phyloP scores from a whole-genome alignment of 2,797 vertebrate genomes.

The Fundulus diaphanus region DNA sequence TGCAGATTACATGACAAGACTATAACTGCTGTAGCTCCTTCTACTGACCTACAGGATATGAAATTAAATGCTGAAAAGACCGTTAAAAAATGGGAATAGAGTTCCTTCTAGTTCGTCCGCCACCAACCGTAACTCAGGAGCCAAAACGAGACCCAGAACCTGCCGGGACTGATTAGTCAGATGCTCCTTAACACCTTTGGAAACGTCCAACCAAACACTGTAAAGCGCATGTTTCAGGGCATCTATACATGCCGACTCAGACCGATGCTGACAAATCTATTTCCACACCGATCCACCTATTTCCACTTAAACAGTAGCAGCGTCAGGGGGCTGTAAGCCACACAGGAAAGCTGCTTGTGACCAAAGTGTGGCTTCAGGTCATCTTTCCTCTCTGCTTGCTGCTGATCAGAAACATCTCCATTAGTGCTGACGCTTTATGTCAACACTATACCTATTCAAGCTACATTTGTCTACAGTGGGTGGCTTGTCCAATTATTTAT shows the following conservation, averaged over 20 bases:
- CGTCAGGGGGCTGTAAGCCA: not conserved
- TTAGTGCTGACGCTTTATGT: too few species aligned
- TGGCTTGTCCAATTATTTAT: too few species aligned
- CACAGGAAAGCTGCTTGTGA: not conserved
- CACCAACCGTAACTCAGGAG: not conserved
- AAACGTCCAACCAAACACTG: not conserved
- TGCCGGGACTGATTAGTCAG: not conserved
- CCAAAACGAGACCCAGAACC: not conserved
- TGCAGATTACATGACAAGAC: not conserved
- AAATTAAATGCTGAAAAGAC: not conserved
- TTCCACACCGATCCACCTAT: not conserved
- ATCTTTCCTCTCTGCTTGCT: not conserved
- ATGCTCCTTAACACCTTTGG: constrained; percentile 17
- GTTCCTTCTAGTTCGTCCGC: not conserved
- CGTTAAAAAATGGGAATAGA: not conserved
- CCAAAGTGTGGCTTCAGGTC: not conserved
- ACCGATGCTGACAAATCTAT: not conserved
- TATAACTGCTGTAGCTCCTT: not conserved
- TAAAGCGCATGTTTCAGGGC: not conserved
- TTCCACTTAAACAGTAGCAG: not conserved
- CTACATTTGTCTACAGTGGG: not conserved
- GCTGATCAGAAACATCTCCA: not conserved
- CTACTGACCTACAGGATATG: constrained; percentile 3
- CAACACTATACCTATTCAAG: not conserved
- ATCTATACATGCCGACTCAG: not conserved